These are phyloP conservation scores for Drosophila bocki DNA, from an alignment of 1,140 invertebrate genomes.

Conservation along the genomic window DNA sequence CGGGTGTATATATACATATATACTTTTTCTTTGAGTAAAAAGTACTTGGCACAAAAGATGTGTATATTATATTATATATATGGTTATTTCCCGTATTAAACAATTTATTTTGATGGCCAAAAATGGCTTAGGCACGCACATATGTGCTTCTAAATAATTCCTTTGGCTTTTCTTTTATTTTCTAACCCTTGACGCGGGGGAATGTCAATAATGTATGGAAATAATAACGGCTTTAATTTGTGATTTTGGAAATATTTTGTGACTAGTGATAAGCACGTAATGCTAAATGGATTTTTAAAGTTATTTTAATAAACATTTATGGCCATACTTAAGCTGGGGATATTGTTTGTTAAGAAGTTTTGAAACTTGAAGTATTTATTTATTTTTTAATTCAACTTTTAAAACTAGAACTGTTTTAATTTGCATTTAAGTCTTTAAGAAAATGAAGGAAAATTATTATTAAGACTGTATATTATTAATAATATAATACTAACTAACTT, in stretches of 20 bases:
- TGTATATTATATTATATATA: background rate
- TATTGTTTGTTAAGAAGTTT: background rate
- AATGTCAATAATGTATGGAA: background rate
- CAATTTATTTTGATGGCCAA: constrained; percentile 9
- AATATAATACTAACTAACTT: too few relatives aligned
- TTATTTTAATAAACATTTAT: constrained; percentile 1
- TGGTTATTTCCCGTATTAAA: background rate
- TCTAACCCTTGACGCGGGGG: background rate
- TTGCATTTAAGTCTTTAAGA: too few relatives aligned
- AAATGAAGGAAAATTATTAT: too few relatives aligned
- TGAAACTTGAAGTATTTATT: background rate
- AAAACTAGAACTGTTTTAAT: too few relatives aligned
- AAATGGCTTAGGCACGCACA: constrained; percentile 7
- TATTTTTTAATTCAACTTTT: too few relatives aligned
- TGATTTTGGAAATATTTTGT: background rate
- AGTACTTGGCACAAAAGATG: background rate
- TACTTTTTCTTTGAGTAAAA: background rate
- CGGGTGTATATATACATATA: background rate
- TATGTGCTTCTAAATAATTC: background rate
- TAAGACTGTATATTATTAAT: too few relatives aligned
- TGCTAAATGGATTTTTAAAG: background rate
- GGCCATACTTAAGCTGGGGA: too few relatives aligned
- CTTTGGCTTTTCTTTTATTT: background rate
- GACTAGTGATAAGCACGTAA: background rate
- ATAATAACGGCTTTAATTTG: constrained; percentile 4